A percentile compares a stretch with the other conserved stretches of the same genome.
Evolutionary conservation across 1,140 invertebrate genomes (phyloP).

Genomic region (Macrosteles quadrilineatus): DNA sequence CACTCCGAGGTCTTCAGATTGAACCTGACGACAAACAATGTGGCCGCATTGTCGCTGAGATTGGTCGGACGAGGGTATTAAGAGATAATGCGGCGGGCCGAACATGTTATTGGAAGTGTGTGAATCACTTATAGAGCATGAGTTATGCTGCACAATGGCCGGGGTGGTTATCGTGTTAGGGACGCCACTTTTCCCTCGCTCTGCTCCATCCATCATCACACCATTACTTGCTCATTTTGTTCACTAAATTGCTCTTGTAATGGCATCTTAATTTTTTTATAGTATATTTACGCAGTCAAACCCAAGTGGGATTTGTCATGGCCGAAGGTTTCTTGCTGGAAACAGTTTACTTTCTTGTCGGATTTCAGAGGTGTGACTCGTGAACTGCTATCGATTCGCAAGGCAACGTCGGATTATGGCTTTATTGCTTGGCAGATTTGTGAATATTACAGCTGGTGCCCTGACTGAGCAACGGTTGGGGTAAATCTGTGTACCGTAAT

Average conservation of each 20-base stretch:
- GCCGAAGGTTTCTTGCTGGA: neutral
- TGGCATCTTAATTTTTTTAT: constrained; percentile 14
- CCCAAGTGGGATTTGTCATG: neutral
- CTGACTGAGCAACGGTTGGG: too few relatives aligned
- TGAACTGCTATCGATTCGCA: too few relatives aligned
- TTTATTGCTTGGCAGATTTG: too few relatives aligned
- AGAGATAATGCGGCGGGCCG: neutral
- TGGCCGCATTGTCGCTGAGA: neutral
- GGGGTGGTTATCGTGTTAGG: neutral
- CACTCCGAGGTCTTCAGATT: neutral
- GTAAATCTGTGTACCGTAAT: too few relatives aligned
- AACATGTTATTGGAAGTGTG: constrained; percentile 16
- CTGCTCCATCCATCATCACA: neutral
- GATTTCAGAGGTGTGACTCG: too few relatives aligned
- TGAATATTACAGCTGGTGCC: too few relatives aligned
- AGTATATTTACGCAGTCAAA: neutral
- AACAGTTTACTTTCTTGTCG: too few relatives aligned
- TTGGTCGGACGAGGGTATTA: neutral
- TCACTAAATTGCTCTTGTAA: constrained; percentile 4
- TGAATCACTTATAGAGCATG: constrained; percentile 11
- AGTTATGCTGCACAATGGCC: neutral
- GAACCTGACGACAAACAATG: neutral
- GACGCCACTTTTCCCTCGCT: neutral
- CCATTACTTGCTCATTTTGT: constrained; percentile 14
- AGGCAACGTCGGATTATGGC: too few relatives aligned